A percentile compares a stretch with the other conserved stretches of the same genome.
These are phyloP conservation scores for Cylloceria caligata DNA, from an alignment of 2,888 invertebrate species.

Conservation along the genomic window DNA sequence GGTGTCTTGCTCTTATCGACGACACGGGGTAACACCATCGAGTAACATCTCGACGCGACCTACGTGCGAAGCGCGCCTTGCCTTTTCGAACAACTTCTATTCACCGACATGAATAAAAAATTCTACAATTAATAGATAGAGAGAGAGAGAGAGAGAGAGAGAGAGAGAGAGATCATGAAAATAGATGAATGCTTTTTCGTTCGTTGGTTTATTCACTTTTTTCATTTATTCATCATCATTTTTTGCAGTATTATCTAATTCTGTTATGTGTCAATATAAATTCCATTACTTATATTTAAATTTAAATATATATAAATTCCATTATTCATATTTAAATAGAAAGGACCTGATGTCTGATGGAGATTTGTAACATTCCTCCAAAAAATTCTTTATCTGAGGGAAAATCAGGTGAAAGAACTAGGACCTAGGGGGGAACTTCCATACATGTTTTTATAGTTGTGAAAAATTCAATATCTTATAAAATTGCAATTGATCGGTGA, in stretches of 20 bases:
- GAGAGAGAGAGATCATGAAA: background rate
- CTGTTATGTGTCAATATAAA: background rate
- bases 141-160: too few species aligned
- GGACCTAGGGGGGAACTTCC: too few species aligned
- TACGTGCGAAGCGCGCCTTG: slow-evolving; percentile 5
- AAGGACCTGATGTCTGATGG: too few species aligned
- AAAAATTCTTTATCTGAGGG: too few species aligned
- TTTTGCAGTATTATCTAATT: background rate
- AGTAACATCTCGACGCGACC: slow-evolving; percentile 16
- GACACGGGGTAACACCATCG: background rate
- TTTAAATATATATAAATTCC: too few species aligned
- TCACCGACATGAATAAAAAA: background rate
- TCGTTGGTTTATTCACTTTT: background rate
- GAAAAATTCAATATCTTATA: too few species aligned
- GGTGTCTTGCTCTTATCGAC: slow-evolving; percentile 13
- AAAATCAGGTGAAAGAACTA: too few species aligned
- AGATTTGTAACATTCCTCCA: too few species aligned
- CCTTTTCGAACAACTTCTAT: background rate
- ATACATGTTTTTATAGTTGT: too few species aligned
- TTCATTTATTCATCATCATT: background rate
- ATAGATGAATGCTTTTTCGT: background rate
- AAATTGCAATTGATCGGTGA: too few species aligned
- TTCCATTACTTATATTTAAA: too few species aligned
- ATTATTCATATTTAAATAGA: too few species aligned
- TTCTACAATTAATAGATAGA: background rate